Evolutionary conservation across 2,113 vertebrate genomes (phyloP), one percentile per base, ranked within the genome.

Genomic region (Lipophrys pholis): DNA sequence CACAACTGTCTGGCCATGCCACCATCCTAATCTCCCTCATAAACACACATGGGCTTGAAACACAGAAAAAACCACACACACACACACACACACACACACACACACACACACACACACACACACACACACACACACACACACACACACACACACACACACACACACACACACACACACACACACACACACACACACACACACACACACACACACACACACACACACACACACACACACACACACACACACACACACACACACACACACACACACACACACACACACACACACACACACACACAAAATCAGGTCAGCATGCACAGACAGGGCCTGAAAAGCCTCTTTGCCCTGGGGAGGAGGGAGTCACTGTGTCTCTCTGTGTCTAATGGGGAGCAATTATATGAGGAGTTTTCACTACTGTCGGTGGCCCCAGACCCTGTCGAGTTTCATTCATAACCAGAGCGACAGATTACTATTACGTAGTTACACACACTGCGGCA

Each of bases 261-360:
- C 53, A 78, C n/a, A 49, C 43, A 55, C 73, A 72, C 72, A 67
- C 63, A 78, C 53, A 78, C n/a, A n/a, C n/a, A n/a, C n/a, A n/a
- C n/a, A n/a, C n/a, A n/a, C n/a, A 80, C 78, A 81, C 68, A 62
- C 46, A 49, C 43, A 55, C 73, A 72, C 72, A 67, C 63, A 78
- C 53, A 78, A 76, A 92, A 91, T 87, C 82, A 91, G 91, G 91
- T 92, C 91, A 92, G 69, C 69, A 53, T 66, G 78, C 64, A 73
- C 14, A 83, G 42, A 66, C 80, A 75, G 53, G 58, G 49, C 66
- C 65, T 59, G 80, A 66, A 87, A 90, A 90, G 84, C 91, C 79
- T 82, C 73, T 85, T 79, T 81, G 72, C 87, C 75, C 63, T 7
- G 2, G 21, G 73, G 65, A 78, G 66, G 38, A 83, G 88, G 59